A percentile compares a stretch with the other conserved stretches of the same genome.
phyloP scores from a whole-genome alignment of 2,888 invertebrate genomes.

The Drosophila hamatofila region DNA sequence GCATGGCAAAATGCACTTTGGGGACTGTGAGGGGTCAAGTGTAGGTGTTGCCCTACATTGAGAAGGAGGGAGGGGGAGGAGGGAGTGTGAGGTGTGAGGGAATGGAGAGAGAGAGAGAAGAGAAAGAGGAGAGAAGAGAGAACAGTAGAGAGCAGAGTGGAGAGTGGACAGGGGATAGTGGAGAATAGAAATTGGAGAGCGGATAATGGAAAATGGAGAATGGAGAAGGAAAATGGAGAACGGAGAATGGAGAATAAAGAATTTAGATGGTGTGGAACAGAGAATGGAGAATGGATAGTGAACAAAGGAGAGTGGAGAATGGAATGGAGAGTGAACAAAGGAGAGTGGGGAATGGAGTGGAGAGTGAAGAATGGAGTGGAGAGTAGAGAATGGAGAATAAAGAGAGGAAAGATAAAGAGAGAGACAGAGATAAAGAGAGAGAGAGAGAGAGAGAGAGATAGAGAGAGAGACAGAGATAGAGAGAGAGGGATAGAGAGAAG shows the following conservation, averaged over 20 bases:
- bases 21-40: constrained; percentile 42
- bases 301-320: not conserved
- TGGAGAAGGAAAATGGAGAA: not conserved
- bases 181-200: not conserved
- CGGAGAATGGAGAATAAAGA: not conserved
- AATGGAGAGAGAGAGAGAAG: too few relatives aligned
- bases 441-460: not conserved
- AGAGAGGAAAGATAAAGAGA: too few relatives aligned
- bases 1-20: constrained; percentile 53
- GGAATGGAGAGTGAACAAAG: not conserved
- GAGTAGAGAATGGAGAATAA: not conserved
- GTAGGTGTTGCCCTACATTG: not conserved
- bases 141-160: not conserved
- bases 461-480: too few relatives aligned
- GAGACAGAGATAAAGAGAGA: too few relatives aligned
- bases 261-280: too few relatives aligned
- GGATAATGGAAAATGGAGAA: not conserved
- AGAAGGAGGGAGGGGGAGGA: not conserved
- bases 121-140: too few relatives aligned
- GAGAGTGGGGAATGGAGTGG: not conserved
- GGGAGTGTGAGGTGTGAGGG: too few relatives aligned
- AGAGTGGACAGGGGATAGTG: too few relatives aligned
- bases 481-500: too few relatives aligned
- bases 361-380: not conserved
- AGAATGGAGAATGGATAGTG: too few relatives aligned